phyloP scores from a whole-genome alignment of 2,113 vertebrate species.

The Sorex fumeus region DNA sequence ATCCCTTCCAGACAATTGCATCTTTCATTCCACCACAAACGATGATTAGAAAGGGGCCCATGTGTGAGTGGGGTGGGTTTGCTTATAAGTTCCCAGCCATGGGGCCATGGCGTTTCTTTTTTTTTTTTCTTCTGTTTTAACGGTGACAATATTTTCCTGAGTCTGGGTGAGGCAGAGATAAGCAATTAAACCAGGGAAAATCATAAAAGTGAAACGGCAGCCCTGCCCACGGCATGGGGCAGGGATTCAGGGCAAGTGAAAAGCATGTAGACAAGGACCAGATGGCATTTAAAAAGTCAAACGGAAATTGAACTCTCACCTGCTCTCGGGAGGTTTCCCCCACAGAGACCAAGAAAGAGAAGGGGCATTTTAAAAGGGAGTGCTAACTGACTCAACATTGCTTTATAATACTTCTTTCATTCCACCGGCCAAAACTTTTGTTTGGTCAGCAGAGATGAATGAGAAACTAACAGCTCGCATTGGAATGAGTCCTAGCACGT shows the following conservation, averaged over 20 bases:
- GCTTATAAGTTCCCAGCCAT: conserved; percentile 88
- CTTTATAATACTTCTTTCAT: conserved; percentile 48
- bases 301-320: conserved; percentile 70
- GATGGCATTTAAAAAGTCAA: conserved; percentile 64
- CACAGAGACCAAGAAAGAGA: not conserved
- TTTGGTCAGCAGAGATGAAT: conserved; percentile 80
- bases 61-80: conserved; percentile 82
- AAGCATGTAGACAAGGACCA: conserved; percentile 7
- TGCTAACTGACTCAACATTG: not conserved
- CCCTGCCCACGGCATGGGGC: conserved; percentile 23
- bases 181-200: conserved; percentile 84
- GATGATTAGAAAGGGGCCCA: conserved; percentile 88
- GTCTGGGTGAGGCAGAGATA: conserved; percentile 80
- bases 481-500: conserved; percentile 73
- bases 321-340: conserved; percentile 25
- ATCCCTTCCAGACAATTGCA: conserved; percentile 95
- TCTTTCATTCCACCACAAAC: conserved; percentile 94
- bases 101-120: conserved; percentile 84
- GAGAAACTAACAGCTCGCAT: conserved; percentile 52
- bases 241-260: conserved; percentile 50
- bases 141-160: conserved; percentile 86
- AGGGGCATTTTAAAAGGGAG: not conserved
- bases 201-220: conserved; percentile 71
- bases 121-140: conserved; percentile 74
- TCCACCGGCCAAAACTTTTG: conserved; percentile 67